A percentile compares a stretch with the other conserved stretches of the same genome.
phyloP scores from a whole-genome alignment of 2,797 vertebrate genomes.

The Gila robusta region DNA sequence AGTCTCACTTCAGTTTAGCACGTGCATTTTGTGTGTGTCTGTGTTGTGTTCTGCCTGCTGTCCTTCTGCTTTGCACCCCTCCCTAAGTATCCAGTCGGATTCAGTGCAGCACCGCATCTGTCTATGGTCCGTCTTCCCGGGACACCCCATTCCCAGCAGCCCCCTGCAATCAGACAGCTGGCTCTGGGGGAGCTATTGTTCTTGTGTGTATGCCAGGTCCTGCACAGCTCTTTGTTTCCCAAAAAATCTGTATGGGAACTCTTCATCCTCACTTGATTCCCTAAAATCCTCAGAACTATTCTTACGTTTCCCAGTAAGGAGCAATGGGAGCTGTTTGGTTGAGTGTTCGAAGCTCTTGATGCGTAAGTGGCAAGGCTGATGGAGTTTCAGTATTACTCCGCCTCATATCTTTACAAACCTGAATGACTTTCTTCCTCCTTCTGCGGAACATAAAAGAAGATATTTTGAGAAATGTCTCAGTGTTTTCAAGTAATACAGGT shows the following conservation, averaged over 20 bases:
- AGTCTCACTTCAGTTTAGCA: neutral
- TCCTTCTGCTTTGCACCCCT: constrained; percentile 34
- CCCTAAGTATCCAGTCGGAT: constrained; percentile 17
- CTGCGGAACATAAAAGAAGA: neutral
- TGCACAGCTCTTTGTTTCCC: constrained; percentile 59
- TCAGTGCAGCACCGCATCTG: constrained; percentile 69
- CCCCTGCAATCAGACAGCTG: constrained; percentile 74
- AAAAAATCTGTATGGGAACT: constrained; percentile 71
- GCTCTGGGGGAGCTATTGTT: constrained; percentile 73
- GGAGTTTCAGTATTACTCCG: neutral
- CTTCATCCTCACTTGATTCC: constrained; percentile 42
- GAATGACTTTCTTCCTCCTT: neutral
- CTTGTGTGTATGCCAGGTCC: constrained; percentile 44
- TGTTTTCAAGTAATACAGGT: neutral
- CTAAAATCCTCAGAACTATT: neutral
- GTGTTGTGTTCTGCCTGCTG: constrained; percentile 9
- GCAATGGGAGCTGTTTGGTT: neutral
- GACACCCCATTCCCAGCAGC: constrained; percentile 63
- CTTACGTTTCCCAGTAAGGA: neutral
- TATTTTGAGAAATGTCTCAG: neutral
- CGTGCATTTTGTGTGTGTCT: neutral
- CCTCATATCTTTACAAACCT: too few relatives aligned
- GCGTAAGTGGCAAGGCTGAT: constrained; percentile 5
- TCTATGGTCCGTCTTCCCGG: constrained; percentile 72
- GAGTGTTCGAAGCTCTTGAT: neutral